Conservation (phyloP, 2,888 invertebrate genomes). For the Barypeithes pellucidus region DNA sequence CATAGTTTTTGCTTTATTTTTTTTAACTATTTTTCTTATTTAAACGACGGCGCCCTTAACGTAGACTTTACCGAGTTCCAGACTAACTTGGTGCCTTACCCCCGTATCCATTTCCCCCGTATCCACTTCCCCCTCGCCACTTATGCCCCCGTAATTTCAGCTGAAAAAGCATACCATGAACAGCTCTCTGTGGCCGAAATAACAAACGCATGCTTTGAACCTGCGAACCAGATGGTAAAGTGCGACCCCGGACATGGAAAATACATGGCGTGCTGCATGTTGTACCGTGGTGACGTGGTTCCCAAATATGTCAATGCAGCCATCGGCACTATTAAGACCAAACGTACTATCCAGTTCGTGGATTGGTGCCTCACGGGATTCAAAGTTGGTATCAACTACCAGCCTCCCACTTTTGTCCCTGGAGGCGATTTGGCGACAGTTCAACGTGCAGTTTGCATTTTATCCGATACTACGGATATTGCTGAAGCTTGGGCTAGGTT, state of each 20-base stretch:
- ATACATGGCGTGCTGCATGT: constrained; percentile 96
- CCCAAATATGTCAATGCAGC: constrained; percentile 96
- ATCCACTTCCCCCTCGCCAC: constrained; percentile 87
- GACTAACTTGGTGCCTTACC: constrained; percentile 88
- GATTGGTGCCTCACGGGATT: constrained; percentile 91
- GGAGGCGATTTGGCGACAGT: constrained; percentile 95
- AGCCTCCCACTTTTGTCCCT: constrained; percentile 93
- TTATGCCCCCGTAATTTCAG: constrained; percentile 80
- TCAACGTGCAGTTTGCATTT: constrained; percentile 97
- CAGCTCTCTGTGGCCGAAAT: constrained; percentile 78
- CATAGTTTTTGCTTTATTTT: no score
- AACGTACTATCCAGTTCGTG: constrained; percentile 92
- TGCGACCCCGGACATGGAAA: constrained; percentile 94
- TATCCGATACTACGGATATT: constrained; percentile 96
- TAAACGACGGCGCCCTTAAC: constrained; percentile 77
- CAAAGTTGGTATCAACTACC: constrained; percentile 92
- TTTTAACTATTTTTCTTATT: no score
- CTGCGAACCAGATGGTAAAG: constrained; percentile 89
- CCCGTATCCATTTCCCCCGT: no score
- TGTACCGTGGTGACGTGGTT: constrained; percentile 89
- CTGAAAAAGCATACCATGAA: constrained; percentile 77
- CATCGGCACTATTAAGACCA: constrained; percentile 95
- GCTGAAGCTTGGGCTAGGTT: constrained; percentile 97
- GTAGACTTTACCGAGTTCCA: constrained; percentile 83
- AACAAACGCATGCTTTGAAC: constrained; percentile 87